phyloP scores from a whole-genome alignment of 2,797 vertebrate genomes.

The Melanotaenia parkinsoni region DNA sequence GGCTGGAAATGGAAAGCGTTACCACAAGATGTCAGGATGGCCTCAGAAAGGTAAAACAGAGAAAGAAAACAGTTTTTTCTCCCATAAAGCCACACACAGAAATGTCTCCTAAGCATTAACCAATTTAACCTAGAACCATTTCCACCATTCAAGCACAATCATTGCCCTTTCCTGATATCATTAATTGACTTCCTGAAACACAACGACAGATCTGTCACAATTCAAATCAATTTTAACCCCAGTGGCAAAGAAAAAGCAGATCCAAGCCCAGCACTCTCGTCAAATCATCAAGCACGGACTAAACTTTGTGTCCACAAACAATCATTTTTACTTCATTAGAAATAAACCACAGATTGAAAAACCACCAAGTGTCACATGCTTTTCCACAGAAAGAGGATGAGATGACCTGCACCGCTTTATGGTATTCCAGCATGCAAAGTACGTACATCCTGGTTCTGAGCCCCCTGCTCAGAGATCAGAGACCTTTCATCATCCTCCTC shows the following conservation, averaged over 20 bases:
- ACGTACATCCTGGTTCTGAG: slow-evolving; percentile 85
- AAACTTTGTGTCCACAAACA: slow-evolving; percentile 15
- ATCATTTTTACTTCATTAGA: slow-evolving; percentile 37
- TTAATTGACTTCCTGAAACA: slow-evolving; percentile 17
- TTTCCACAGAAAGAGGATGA: slow-evolving; percentile 32
- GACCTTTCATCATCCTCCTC: slow-evolving; percentile 78
- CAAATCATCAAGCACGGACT: slow-evolving; percentile 24
- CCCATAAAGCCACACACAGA: background rate
- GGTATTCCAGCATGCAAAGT: slow-evolving; percentile 78
- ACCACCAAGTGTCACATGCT: slow-evolving; percentile 62
- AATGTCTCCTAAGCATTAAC: background rate
- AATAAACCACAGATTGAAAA: slow-evolving; percentile 51
- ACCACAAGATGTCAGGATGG: slow-evolving; percentile 13
- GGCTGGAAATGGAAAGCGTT: slow-evolving; percentile 44
- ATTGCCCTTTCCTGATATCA: background rate
- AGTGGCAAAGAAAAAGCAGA: slow-evolving; percentile 23
- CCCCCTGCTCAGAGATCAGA: slow-evolving; percentile 81
- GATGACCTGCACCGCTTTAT: slow-evolving; percentile 52
- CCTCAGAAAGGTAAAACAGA: slow-evolving; percentile 19
- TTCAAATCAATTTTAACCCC: slow-evolving; percentile 11
- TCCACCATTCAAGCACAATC: background rate
- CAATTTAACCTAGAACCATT: slow-evolving; percentile 9
- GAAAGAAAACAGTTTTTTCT: slow-evolving; percentile 3
- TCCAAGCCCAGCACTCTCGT: slow-evolving; percentile 17
- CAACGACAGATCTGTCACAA: slow-evolving; percentile 7